Evolutionary conservation across 2,888 invertebrate species (phyloP), one percentile per base, ranked within the genome.

Genomic region (Aromia moschata): DNA sequence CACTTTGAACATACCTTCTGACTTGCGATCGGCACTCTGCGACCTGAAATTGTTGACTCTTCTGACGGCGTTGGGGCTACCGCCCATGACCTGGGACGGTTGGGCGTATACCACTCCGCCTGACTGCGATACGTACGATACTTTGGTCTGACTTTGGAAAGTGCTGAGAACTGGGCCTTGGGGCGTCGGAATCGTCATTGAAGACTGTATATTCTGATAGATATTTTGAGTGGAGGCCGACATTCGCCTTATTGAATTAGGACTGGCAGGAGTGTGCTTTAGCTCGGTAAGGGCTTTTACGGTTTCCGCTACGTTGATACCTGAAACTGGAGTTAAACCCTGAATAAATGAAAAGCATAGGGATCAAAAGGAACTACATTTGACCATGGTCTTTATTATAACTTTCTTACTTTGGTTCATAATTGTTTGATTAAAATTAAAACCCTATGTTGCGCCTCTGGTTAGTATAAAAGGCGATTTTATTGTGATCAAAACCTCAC

Each of bases 261-360:
- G 94, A 67, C 93, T 94, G 1, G 93, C 93, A 0, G 94, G 93
- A 72, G 91, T 93, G 80, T 94, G 94, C 71, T 92, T 89, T 62
- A 93, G 80, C 74, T 93, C 92, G 0, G 93, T 93, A 56, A 94
- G 81, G 37, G 92, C 93, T 77, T 93, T 91, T 4, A 94, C 92
- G 0, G 93, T 93, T 79, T 94, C 93, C 0, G 94, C 93, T 12
- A 94, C 94, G 72, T 89, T 90, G 33, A 88, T 83, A 46, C 83
- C 82, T 70, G 36, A 44, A 64, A 67, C 38, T 47, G 51, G 9
- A 7, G 25, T 25, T 25, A 7, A 25, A n/a, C n/a, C n/a, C n/a
- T n/a, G n/a, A n/a, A n/a, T n/a, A n/a, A n/a, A n/a, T n/a, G n/a
- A n/a, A n/a, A n/a, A n/a, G n/a, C n/a, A n/a, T n/a, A n/a, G n/a